Conservation (phyloP, 2,797 vertebrate species). For the Mastacembelus armatus region DNA sequence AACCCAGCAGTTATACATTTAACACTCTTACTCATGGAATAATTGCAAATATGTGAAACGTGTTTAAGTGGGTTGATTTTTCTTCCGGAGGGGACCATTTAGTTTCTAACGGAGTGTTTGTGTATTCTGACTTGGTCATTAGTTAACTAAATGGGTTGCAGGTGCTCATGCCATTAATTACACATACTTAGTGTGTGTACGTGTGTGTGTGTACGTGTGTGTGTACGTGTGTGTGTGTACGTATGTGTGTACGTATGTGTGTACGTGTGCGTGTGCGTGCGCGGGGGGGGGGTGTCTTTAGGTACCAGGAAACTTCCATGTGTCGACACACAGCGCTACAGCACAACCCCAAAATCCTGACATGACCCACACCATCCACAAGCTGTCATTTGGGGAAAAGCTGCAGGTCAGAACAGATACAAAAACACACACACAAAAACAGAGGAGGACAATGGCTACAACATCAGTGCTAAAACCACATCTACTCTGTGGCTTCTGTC, state of each 20-base stretch:
- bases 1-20: constrained; percentile 59
- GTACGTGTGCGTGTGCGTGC: no score
- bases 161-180: background rate
- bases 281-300: no score
- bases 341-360: constrained; percentile 97
- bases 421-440: background rate
- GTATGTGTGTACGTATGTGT: constrained; percentile 31
- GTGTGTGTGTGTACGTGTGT: constrained; percentile 25
- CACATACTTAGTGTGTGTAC: constrained; percentile 3
- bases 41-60: constrained; percentile 31
- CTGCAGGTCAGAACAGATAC: constrained; percentile 85
- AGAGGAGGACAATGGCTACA: background rate
- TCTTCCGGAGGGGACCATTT: constrained; percentile 33
- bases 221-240: constrained; percentile 27
- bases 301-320: constrained; percentile 99
- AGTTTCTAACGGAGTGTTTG: constrained; percentile 41
- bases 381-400: constrained; percentile 95
- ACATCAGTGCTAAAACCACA: background rate
- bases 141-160: constrained; percentile 49
- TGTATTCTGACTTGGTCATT: constrained; percentile 22
- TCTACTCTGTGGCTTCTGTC: constrained; percentile 21
- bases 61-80: constrained; percentile 1
- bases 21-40: constrained; percentile 30
- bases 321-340: constrained; percentile 97
- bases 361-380: constrained; percentile 97